Evolutionary conservation across 2,888 invertebrate species (phyloP).

Genomic region (Apeira syringaria): DNA sequence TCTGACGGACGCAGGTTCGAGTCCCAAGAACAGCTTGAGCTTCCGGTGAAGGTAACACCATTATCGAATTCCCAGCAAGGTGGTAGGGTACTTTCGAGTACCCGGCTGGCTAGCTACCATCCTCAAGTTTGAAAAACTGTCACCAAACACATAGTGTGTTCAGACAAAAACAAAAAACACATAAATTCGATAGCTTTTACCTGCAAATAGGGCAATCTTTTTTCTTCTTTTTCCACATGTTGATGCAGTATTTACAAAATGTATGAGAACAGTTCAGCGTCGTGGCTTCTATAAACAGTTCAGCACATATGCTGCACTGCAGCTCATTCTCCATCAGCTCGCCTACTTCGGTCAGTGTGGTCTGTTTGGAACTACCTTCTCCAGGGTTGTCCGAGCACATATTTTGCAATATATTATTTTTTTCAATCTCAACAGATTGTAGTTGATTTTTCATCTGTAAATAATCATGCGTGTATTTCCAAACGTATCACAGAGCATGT

Average conservation of each 20-base stretch:
- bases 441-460: conserved; percentile 57
- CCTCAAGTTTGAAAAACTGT: too few relatives aligned
- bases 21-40: too few relatives aligned
- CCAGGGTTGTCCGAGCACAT: conserved; percentile 32
- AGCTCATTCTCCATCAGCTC: conserved; percentile 87
- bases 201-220: conserved; percentile 89
- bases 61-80: too few relatives aligned
- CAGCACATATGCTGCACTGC: conserved; percentile 90
- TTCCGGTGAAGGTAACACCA: too few relatives aligned
- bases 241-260: conserved; percentile 89
- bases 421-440: conserved; percentile 57
- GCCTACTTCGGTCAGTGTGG: conserved; percentile 64
- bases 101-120: too few relatives aligned
- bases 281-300: conserved; percentile 87
- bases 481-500: too few relatives aligned
- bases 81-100: too few relatives aligned
- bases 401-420: conserved; percentile 53
- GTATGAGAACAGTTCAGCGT: conserved; percentile 90
- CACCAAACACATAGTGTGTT: too few relatives aligned
- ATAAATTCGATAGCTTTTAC: conserved; percentile 44
- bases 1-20: too few relatives aligned
- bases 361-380: conserved; percentile 48
- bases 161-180: too few relatives aligned
- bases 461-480: too few relatives aligned
- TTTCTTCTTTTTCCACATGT: conserved; percentile 87